phyloP scores from a whole-genome alignment of 1,140 invertebrate genomes.

The Cydia strobilella region DNA sequence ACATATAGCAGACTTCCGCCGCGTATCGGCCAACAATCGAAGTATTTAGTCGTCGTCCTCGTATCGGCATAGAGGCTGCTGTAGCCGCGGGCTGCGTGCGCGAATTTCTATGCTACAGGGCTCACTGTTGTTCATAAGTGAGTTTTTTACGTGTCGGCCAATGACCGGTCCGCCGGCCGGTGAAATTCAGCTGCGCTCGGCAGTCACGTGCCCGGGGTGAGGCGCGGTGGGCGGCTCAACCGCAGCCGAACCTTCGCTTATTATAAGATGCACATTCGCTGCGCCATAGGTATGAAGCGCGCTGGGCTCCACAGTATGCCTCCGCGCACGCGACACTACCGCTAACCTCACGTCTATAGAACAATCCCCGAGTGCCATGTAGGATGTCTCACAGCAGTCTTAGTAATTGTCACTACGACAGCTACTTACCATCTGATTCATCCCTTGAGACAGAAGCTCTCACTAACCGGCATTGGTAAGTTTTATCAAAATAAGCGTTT shows the following conservation, averaged over 20 bases:
- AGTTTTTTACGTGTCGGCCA: slow-evolving; percentile 69
- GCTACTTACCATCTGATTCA: slow-evolving; percentile 72
- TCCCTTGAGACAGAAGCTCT: slow-evolving; percentile 76
- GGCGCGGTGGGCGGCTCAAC: slow-evolving; percentile 70
- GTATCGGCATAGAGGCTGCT: slow-evolving; percentile 41
- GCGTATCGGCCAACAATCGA: slow-evolving; percentile 13
- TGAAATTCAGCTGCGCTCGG: slow-evolving; percentile 59
- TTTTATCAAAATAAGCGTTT: slow-evolving; percentile 37
- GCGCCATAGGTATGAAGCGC: slow-evolving; percentile 72
- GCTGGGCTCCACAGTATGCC: slow-evolving; percentile 68
- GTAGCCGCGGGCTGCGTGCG: slow-evolving; percentile 48
- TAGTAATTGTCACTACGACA: slow-evolving; percentile 73
- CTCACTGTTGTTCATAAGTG: slow-evolving; percentile 52
- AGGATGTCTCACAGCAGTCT: slow-evolving; percentile 78
- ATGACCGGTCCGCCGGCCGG: slow-evolving; percentile 72
- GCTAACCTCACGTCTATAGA: slow-evolving; percentile 55
- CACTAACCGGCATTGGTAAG: slow-evolving; percentile 70
- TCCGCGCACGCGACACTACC: slow-evolving; percentile 54
- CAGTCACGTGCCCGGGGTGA: slow-evolving; percentile 79
- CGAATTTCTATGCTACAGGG: slow-evolving; percentile 56
- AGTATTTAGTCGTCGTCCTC: slow-evolving; percentile 42
- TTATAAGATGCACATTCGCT: slow-evolving; percentile 75
- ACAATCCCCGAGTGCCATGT: slow-evolving; percentile 69
- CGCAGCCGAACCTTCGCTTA: slow-evolving; percentile 72
- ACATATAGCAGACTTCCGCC: slow-evolving; percentile 23